These are phyloP conservation scores for Palythoa grandis DNA, from an alignment of 92 coral and sea anemone genomes.

Conservation along the genomic window DNA sequence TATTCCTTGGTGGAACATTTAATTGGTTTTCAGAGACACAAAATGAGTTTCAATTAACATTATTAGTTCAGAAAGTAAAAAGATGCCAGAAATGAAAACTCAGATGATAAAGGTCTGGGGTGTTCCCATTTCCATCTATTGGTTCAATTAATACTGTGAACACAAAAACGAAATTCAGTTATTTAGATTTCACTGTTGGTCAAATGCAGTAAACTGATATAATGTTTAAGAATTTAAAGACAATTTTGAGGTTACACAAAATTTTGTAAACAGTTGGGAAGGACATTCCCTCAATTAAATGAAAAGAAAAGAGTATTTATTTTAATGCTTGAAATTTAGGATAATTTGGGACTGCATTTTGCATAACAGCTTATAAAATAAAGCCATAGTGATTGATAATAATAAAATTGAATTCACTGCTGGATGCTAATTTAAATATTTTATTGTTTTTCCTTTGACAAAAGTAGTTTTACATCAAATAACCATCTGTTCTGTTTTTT, in stretches of 20 bases:
- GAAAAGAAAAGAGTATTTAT: constrained; percentile 30
- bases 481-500: constrained; percentile 72
- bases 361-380: constrained; percentile 62
- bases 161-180: constrained; percentile 43
- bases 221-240: constrained; percentile 29
- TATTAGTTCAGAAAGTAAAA: constrained; percentile 34
- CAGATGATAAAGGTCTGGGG: constrained; percentile 22
- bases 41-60: constrained; percentile 34
- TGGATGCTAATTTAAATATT: constrained; percentile 78
- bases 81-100: constrained; percentile 26
- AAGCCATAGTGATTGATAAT: constrained; percentile 64
- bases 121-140: constrained; percentile 1
- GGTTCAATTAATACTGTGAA: constrained; percentile 43
- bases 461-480: constrained; percentile 54
- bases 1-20: constrained; percentile 42
- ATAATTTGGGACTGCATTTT: constrained; percentile 27
- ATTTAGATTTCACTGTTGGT: constrained; percentile 33
- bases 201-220: constrained; percentile 40
- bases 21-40: constrained; percentile 41
- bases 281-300: background rate
- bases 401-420: constrained; percentile 69
- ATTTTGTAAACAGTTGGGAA: constrained; percentile 12
- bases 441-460: constrained; percentile 68
- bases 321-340: constrained; percentile 4
- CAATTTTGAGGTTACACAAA: constrained; percentile 42